Evolutionary conservation across 2,888 invertebrate genomes (phyloP).

Genomic region (Laspeyria flexula): DNA sequence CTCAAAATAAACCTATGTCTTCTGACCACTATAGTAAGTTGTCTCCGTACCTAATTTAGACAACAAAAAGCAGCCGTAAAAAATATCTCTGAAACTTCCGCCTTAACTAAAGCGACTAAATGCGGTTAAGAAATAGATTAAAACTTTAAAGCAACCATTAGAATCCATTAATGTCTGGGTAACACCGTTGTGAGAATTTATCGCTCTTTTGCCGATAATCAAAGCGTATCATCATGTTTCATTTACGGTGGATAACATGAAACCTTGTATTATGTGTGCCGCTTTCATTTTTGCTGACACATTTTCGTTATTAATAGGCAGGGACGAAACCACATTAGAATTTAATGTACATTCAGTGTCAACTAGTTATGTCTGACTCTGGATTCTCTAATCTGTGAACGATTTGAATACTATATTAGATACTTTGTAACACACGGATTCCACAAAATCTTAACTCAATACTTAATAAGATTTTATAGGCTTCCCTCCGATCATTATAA

Average conservation of each 20-base stretch:
- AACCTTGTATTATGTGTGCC: not conserved
- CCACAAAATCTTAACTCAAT: too few relatives aligned
- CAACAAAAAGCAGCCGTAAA: constrained; percentile 10
- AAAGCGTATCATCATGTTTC: constrained; percentile 1
- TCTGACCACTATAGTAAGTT: not conserved
- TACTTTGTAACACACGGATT: too few relatives aligned
- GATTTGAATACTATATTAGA: too few relatives aligned
- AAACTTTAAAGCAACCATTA: not conserved
- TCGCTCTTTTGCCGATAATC: not conserved
- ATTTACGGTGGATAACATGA: not conserved
- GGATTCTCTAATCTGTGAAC: too few relatives aligned
- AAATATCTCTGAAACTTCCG: constrained; percentile 7
- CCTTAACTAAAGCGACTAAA: not conserved
- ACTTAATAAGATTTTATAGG: too few relatives aligned
- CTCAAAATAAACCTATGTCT: too few relatives aligned
- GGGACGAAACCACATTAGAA: too few relatives aligned
- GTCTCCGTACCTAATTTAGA: constrained; percentile 5
- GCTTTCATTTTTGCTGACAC: too few relatives aligned
- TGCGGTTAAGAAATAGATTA: constrained; percentile 7
- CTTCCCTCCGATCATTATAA: too few relatives aligned
- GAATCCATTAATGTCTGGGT: not conserved
- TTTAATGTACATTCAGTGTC: too few relatives aligned
- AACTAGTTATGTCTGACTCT: too few relatives aligned
- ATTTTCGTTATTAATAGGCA: too few relatives aligned
- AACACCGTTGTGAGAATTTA: not conserved